Percentiles rank a stretch among this genome's conserved stretches.
Evolutionary conservation across 2,888 invertebrate species (phyloP).

Genomic region (Synergus laeviventris): DNA sequence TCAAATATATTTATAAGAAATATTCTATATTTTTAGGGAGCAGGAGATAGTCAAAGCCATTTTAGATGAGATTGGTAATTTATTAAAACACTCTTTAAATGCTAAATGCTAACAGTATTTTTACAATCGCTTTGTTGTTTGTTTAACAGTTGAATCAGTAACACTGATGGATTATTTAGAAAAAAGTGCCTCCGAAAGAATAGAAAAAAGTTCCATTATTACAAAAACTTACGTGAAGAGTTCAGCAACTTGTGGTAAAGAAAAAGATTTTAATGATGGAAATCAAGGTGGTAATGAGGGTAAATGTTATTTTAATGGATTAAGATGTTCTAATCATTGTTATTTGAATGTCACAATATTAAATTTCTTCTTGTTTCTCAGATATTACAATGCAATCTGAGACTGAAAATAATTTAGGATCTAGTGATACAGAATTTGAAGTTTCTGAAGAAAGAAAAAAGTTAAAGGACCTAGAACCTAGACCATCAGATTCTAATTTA

Average conservation of each 20-base stretch:
- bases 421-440: too few relatives aligned
- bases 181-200: background rate
- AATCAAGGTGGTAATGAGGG: background rate
- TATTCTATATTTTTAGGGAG: slow-evolving; percentile 1
- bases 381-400: background rate
- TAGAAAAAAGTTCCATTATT: too few relatives aligned
- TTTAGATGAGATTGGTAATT: background rate
- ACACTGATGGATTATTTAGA: background rate
- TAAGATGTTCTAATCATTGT: background rate
- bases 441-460: too few relatives aligned
- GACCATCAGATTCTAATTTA: background rate
- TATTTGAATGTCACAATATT: background rate
- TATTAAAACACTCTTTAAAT: background rate
- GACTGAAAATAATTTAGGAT: background rate
- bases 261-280: background rate
- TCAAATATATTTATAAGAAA: background rate
- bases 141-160: background rate
- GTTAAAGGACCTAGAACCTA: too few relatives aligned
- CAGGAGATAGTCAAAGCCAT: background rate
- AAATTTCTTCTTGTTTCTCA: background rate
- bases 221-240: too few relatives aligned
- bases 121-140: background rate
- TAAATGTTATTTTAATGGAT: background rate
- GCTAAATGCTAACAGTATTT: background rate
- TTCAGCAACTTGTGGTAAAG: background rate